Conservation (phyloP, 2,113 vertebrate genomes). For the Gymnobelideus leadbeateri region DNA sequence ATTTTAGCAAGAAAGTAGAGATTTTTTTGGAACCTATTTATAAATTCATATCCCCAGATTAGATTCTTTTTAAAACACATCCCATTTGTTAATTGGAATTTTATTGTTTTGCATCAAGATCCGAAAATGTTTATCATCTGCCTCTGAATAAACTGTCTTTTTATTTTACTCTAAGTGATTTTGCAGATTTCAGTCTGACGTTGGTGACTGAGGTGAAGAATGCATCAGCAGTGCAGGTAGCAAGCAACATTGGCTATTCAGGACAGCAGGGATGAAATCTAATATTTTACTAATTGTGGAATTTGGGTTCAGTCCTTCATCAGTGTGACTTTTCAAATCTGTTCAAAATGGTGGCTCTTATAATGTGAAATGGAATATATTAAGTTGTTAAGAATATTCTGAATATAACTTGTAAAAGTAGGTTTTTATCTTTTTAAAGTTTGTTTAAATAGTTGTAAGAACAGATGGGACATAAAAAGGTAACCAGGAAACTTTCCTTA, state of each 20-base stretch:
- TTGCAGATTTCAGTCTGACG: slow-evolving; percentile 61
- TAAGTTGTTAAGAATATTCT: neutral
- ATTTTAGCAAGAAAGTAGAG: neutral
- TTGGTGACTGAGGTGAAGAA: slow-evolving; percentile 39
- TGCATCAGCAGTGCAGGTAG: neutral
- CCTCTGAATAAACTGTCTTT: neutral
- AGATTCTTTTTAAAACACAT: neutral
- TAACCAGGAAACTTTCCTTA: neutral
- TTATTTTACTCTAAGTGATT: slow-evolving; percentile 51
- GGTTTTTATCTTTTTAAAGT: neutral
- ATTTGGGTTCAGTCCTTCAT: neutral
- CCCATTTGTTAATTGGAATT: neutral
- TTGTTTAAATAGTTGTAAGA: neutral
- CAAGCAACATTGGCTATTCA: slow-evolving; percentile 48
- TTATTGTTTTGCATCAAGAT: slow-evolving; percentile 6
- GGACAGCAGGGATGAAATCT: slow-evolving; percentile 27
- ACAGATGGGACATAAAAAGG: neutral
- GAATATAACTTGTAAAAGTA: neutral
- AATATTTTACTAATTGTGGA: slow-evolving; percentile 23
- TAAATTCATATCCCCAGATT: neutral
- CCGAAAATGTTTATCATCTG: neutral
- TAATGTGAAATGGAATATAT: slow-evolving; percentile 29
- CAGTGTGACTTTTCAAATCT: neutral
- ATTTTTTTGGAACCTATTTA: neutral
- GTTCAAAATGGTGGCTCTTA: neutral